Base-by-base conservation (phyloP, 2,797 vertebrate species). In the Hafferia zeledoni region DNA sequence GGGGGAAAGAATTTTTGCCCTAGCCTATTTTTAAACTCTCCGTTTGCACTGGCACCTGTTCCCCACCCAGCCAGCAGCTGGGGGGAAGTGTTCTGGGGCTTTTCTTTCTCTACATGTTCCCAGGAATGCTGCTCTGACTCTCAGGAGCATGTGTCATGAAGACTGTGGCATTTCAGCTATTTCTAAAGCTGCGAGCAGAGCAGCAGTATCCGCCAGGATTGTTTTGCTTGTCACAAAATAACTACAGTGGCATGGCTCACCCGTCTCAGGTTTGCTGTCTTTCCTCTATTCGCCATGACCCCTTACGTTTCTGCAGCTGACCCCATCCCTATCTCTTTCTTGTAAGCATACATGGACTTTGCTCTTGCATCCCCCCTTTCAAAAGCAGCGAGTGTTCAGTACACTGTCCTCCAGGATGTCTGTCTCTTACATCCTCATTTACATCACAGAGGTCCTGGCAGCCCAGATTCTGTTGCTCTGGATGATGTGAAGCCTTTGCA, bases 11-110 rank as follows among this genome's bases (percentile, higher is more conserved):
- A 86, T 93, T 90, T 90, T 71, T 52, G 43, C 77, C 72, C 27
- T 33, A 37, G 43, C 41, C 44, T 96, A 91, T 90, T 95, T 96
- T 95, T 95, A 79, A 79, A 37, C 44, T 67, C 63, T 35, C 28
- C 1, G 1, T 44, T 88, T 89, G 47, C 24, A n/a, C 46, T 86
- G 87, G 57, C 91, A 78, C 61, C 69, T 93, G 52, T 87, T 83
- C 37, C 11, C 23, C 33, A 25, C 13, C 5, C 52, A 44, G 37
- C 61, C 69, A 68, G 63, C 83, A 81, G 83, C 69, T 76, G 80
- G 19, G 53, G 49, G 57, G 18, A 75, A 64, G 17, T 9, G 37
- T 23, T 49, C 10, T 52, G 33, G 44, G 44, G 33, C 18, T 80
- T 56, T 74, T 44, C 69, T 91, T 74, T 87, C 60, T 59, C 47